Evolutionary conservation across 2,113 vertebrate genomes (phyloP), one percentile per base, ranked within the genome.

Genomic region (Scomber scombrus): DNA sequence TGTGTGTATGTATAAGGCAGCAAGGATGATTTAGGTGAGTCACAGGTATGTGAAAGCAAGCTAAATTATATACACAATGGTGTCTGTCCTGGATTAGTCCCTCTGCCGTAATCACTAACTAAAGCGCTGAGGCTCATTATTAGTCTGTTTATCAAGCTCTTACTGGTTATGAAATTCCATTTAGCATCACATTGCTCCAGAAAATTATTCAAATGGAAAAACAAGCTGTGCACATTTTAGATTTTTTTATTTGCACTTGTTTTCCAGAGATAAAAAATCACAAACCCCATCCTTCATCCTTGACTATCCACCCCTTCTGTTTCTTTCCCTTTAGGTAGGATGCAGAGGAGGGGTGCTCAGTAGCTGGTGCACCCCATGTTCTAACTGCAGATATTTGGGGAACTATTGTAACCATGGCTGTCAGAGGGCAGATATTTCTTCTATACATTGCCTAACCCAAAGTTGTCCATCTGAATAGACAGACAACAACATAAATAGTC

Each of bases 361-460:
- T 43, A 61, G 45, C 78, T 23, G 8, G 21, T 45, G 72, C 71
- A n/a, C 23, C 31, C 45, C 49, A 2, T n/a, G 50, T 71, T 86
- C 57, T 72, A 31, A 65, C 79, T 72, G 57, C 51, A 23, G 5
- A 23, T 61, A 72, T 66, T 2, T 55, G 65, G 15, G 52, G 72
- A 69, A 63, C 58, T 68, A 86, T 90, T 11, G 66, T 76, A 81
- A 76, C 82, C 78, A 81, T 80, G 84, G 71, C 67, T 14, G 29
- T 75, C 4, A 1, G 58, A 76, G 49, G 63, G 57, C 65, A 66
- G 78, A 50, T 68, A 51, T 69, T 71, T 45, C 26, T 67, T 57
- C 69, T 75, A 31, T 70, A 65, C 2, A 4, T 49, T 45, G 40
- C 61, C 58, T 62, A 56, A 78, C 72, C 82, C 66, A 29, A 74